Conservation (phyloP, 1,140 invertebrate species). For the Dryas iulia region DNA sequence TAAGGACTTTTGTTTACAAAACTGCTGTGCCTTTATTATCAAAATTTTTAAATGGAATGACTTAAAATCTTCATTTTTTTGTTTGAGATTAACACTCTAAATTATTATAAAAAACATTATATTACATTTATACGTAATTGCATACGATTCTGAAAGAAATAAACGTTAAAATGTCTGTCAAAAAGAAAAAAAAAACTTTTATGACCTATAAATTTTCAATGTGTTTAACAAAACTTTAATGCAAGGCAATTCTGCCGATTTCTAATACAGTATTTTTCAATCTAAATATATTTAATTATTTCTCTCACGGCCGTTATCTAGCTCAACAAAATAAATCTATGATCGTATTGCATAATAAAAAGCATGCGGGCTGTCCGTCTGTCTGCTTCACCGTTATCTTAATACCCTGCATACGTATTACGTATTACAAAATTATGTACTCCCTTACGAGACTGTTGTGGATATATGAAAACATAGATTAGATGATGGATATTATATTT, state of each 20-base stretch:
- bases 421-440: slow-evolving; percentile 23
- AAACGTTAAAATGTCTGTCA: background rate
- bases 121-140: too few species aligned
- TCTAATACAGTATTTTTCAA: background rate
- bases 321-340: slow-evolving; percentile 35
- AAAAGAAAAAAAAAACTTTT: background rate
- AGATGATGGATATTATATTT: background rate
- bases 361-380: slow-evolving; percentile 38
- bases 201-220: background rate
- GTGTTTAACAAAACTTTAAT: background rate
- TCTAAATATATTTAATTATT: background rate
- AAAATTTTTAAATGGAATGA: too few species aligned
- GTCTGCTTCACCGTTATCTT: slow-evolving; percentile 51
- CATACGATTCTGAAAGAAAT: too few species aligned
- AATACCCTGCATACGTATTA: slow-evolving; percentile 36
- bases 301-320: slow-evolving; percentile 14
- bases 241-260: background rate
- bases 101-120: too few species aligned
- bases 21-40: too few species aligned
- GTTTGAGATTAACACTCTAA: too few species aligned
- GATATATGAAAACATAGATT: background rate
- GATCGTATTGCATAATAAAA: slow-evolving; percentile 50
- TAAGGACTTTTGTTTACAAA: too few species aligned
- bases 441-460: background rate
- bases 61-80: too few species aligned